Percentiles rank a stretch among this genome's conserved stretches.
Conservation (phyloP, 2,113 vertebrate species). For the Bothrops jararaca region DNA sequence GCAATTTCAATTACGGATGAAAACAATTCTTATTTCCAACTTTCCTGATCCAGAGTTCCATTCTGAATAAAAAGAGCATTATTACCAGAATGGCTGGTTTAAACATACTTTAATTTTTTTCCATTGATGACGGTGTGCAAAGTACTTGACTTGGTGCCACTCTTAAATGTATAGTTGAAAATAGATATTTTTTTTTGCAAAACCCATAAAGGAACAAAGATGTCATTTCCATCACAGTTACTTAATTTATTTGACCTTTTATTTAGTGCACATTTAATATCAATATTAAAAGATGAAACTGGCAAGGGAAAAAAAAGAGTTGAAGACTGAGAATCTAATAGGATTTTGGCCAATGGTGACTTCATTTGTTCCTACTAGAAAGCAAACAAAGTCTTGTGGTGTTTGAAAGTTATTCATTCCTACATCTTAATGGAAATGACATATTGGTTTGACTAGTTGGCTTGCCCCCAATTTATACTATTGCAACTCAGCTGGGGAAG, state of each 20-base stretch:
- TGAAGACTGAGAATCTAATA: background rate
- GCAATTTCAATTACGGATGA: background rate
- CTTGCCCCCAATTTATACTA: background rate
- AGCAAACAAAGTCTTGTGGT: background rate
- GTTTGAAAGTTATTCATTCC: background rate
- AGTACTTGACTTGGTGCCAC: background rate
- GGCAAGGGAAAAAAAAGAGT: background rate
- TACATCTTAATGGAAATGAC: background rate
- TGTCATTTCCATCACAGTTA: background rate
- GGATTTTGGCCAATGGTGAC: background rate
- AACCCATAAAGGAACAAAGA: background rate
- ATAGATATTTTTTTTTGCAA: background rate
- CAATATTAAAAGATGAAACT: slow-evolving; percentile 14
- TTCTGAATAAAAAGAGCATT: background rate
- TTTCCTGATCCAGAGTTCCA: background rate
- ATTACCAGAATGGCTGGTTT: background rate
- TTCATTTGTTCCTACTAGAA: background rate
- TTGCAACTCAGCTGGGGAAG: background rate
- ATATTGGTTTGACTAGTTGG: slow-evolving; percentile 11
- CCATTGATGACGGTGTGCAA: background rate
- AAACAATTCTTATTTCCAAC: background rate
- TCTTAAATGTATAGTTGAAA: background rate
- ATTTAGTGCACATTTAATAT: background rate
- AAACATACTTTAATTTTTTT: background rate
- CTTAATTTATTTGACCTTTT: slow-evolving; percentile 8